Evolutionary conservation across 2,888 invertebrate genomes (phyloP), one percentile per base, ranked within the genome.

Genomic region (Cheilosia pagana): DNA sequence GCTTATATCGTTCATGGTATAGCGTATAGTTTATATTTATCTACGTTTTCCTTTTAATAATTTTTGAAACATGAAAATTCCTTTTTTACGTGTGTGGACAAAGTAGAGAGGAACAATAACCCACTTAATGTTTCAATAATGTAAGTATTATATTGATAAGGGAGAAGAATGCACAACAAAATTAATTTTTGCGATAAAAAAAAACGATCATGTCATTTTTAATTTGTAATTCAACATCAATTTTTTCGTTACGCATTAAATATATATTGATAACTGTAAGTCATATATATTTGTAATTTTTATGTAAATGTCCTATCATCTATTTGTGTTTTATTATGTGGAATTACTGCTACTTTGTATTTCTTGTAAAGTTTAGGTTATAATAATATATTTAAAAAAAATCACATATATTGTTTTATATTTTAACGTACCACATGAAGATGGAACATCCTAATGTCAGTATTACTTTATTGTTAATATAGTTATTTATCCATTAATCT

Each of bases 61-160:
- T 10, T 28, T 43, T 59, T 53, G 16, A 70, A 62, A 76, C 65
- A 62, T 28, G 72, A 72, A 57, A 71, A 63, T 50, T 1, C 2
- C 28, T 35, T 52, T 35, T 23, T 28, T 35, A 23, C 39, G 35
- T 21, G 25, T 57, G 60, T 75, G 74, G 78, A 78, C 63, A 78
- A 70, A 76, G 60, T 41, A 62, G 70, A 85, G 59, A 85, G 85
- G 85, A 85, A 85, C 79, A 79, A 76, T 65, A 71, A 79, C 70
- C 79, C 85, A 75, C 39, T n/a, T 77, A 55, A 25, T 60, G 12
- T 68, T 43, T 60, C 8, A 50, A 57, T n/a, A n/a, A 55, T 52
- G 50, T 39, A 35, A 55, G 31, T 72, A 48, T 35, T 23, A 25
- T 59, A 25, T 63, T 68, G 35, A 7, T 23, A 28, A 57, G 25